Conservation (phyloP, 2,888 invertebrate genomes). For the Scrobipalpa atriplicella region DNA sequence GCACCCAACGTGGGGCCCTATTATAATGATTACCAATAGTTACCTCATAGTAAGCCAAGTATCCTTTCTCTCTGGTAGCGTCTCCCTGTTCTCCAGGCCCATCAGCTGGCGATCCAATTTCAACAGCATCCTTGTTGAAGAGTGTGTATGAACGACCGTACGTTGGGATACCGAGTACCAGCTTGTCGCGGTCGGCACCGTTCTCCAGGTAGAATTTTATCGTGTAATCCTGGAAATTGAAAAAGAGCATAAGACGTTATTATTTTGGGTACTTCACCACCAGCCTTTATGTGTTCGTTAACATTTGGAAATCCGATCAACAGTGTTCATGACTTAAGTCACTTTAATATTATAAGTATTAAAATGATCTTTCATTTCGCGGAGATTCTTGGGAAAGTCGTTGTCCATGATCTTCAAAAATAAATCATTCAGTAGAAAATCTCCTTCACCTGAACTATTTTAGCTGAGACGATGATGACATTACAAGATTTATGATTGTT, state of each 20-base stretch:
- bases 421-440: too few relatives aligned
- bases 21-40: neutral
- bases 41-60: slow-evolving; percentile 96
- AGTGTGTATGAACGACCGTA: slow-evolving; percentile 96
- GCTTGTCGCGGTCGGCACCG: slow-evolving; percentile 90
- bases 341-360: too few relatives aligned
- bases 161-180: slow-evolving; percentile 94
- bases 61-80: slow-evolving; percentile 95
- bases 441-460: too few relatives aligned
- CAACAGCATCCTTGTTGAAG: slow-evolving; percentile 92
- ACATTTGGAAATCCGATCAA: too few relatives aligned
- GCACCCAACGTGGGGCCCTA: neutral
- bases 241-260: neutral
- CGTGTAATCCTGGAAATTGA: slow-evolving; percentile 88
- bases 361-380: too few relatives aligned
- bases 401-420: too few relatives aligned
- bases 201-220: slow-evolving; percentile 91
- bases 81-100: slow-evolving; percentile 96
- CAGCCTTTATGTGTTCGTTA: neutral
- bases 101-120: slow-evolving; percentile 94
- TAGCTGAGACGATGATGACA: too few relatives aligned
- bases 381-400: too few relatives aligned
- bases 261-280: slow-evolving; percentile 5
- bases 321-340: too few relatives aligned
- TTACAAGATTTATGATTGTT: too few relatives aligned